Evolutionary conservation across 2,797 vertebrate genomes (phyloP).

Genomic region (Eulemur rubriventer): DNA sequence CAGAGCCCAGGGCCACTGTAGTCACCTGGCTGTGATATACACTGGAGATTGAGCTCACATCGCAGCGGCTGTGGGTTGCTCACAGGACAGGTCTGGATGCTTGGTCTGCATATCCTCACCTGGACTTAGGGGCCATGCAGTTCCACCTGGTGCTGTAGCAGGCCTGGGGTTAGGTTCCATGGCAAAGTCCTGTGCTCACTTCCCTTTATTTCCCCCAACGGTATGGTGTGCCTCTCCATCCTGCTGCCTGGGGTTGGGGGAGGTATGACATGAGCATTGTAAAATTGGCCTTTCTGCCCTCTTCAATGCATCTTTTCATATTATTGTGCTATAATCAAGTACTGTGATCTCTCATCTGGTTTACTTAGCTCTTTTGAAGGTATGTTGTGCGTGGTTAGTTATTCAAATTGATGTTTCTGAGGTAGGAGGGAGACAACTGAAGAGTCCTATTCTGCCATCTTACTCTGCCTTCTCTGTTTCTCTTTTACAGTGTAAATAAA

Average conservation of each 20-base stretch:
- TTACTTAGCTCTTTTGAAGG: background rate
- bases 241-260: background rate
- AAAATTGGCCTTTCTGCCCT: background rate
- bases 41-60: background rate
- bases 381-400: background rate
- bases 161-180: background rate
- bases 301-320: background rate
- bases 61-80: background rate
- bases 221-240: background rate
- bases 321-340: background rate
- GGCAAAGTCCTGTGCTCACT: background rate
- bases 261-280: background rate
- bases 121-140: background rate
- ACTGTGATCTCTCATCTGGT: background rate
- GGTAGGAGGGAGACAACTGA: background rate
- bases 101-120: background rate
- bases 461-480: background rate
- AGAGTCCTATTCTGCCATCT: background rate
- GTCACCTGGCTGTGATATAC: background rate
- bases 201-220: background rate
- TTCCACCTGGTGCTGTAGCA: background rate
- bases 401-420: background rate
- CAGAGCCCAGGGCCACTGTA: background rate
- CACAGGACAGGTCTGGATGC: background rate
- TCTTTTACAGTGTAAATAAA: background rate